Percentiles rank a stretch among this genome's conserved stretches.
Evolutionary conservation across 1,140 invertebrate genomes (phyloP).

Genomic region (Potamilus streckersoni): DNA sequence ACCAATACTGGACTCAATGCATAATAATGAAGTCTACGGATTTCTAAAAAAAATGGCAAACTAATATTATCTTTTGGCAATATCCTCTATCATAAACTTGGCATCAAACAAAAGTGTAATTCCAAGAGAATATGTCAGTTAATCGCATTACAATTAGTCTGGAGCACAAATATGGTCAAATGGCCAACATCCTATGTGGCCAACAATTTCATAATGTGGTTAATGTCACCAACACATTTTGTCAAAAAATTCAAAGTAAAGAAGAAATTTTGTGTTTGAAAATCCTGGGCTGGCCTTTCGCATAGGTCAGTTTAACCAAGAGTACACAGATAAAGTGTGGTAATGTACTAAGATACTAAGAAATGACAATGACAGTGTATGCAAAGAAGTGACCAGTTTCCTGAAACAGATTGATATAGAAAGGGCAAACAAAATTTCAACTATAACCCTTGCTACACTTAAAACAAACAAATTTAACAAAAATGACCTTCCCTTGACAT

Average conservation of each 20-base stretch:
- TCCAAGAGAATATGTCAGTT: not conserved
- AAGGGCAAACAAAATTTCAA: constrained; percentile 14
- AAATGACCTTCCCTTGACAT: constrained; percentile 3
- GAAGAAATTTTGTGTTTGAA: constrained; percentile 6
- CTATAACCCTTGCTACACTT: constrained; percentile 18
- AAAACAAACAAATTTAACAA: constrained; percentile 28
- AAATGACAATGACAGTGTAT: constrained; percentile 2
- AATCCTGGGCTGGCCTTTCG: constrained; percentile 14
- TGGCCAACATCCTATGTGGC: not conserved
- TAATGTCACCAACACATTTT: not conserved
- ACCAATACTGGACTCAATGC: too few species aligned
- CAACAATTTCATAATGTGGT: constrained; percentile 4
- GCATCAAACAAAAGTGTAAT: not conserved
- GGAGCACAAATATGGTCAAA: not conserved
- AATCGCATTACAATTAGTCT: not conserved
- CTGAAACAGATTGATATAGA: constrained; percentile 2
- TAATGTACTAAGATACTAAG: constrained; percentile 4
- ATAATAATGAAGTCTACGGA: too few species aligned
- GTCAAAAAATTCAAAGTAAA: constrained; percentile 1
- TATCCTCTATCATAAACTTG: not conserved
- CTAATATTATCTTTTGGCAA: too few species aligned
- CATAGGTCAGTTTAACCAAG: constrained; percentile 19
- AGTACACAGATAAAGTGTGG: constrained; percentile 11
- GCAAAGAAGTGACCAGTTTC: constrained; percentile 7
- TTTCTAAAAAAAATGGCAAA: too few species aligned